A percentile compares a stretch with the other conserved stretches of the same genome.
phyloP scores from a whole-genome alignment of 2,113 vertebrate genomes.

The Anseranas semipalmata region DNA sequence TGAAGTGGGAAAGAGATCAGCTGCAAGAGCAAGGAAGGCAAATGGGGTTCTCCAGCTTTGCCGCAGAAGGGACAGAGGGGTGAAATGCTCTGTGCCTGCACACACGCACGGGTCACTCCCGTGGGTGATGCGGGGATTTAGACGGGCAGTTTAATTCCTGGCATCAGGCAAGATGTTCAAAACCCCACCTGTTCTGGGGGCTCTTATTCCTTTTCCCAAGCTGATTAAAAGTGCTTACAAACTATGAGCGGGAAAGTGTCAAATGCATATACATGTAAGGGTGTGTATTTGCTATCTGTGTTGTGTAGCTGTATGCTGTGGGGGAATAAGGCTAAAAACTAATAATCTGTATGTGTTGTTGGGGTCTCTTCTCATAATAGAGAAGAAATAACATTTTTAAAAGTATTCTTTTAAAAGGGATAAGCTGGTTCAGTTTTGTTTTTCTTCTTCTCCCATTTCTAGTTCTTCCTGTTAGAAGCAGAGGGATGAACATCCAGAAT shows the following conservation, averaged over 20 bases:
- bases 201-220: background rate
- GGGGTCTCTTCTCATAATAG: background rate
- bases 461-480: background rate
- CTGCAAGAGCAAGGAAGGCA: background rate
- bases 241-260: background rate
- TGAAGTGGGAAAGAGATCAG: no score
- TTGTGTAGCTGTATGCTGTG: background rate
- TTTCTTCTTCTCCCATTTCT: background rate
- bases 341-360: background rate
- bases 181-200: background rate
- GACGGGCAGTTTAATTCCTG: background rate
- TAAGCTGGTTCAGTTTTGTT: background rate
- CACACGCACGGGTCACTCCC: accelerated
- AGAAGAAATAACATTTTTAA: background rate
- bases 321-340: background rate
- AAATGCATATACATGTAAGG: accelerated
- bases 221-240: background rate
- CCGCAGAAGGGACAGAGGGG: background rate
- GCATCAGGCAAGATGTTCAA: background rate
- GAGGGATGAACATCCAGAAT: background rate
- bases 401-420: background rate
- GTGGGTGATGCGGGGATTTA: background rate
- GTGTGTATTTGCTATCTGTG: accelerated
- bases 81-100: background rate
- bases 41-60: background rate